Conservation (phyloP, 2,113 vertebrate genomes). For the Lagenorhynchus albirostris region DNA sequence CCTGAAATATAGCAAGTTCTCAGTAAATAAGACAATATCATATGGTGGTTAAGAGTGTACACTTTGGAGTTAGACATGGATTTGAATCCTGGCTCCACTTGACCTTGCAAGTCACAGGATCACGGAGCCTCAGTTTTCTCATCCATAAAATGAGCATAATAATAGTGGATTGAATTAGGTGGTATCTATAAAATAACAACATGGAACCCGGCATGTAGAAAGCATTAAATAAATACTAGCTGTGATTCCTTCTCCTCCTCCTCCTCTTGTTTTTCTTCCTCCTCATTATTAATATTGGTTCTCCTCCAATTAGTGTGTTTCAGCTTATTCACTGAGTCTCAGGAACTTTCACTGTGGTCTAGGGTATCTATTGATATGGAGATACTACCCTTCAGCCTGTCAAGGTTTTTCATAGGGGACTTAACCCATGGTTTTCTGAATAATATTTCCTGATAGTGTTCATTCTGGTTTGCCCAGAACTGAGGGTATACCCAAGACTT, state of each 20-base stretch:
- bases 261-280: not conserved
- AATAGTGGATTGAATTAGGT: not conserved
- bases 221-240: not conserved
- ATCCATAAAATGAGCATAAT: not conserved
- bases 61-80: not conserved
- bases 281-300: not conserved
- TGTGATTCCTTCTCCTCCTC: not conserved
- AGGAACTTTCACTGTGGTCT: not conserved
- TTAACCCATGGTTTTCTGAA: not conserved
- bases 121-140: not conserved
- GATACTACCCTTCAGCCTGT: not conserved
- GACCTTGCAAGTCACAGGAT: not conserved
- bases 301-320: not conserved
- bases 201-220: not conserved
- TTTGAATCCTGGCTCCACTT: not conserved
- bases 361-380: not conserved
- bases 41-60: not conserved
- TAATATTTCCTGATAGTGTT: not conserved
- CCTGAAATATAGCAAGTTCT: not conserved
- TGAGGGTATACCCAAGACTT: not conserved
- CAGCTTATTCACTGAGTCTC: not conserved
- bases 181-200: constrained; percentile 25
- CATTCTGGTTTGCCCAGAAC: not conserved
- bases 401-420: not conserved
- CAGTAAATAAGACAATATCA: not conserved